Base-by-base conservation (phyloP, 2,888 invertebrate genomes). In the Drosophila rubida region DNA sequence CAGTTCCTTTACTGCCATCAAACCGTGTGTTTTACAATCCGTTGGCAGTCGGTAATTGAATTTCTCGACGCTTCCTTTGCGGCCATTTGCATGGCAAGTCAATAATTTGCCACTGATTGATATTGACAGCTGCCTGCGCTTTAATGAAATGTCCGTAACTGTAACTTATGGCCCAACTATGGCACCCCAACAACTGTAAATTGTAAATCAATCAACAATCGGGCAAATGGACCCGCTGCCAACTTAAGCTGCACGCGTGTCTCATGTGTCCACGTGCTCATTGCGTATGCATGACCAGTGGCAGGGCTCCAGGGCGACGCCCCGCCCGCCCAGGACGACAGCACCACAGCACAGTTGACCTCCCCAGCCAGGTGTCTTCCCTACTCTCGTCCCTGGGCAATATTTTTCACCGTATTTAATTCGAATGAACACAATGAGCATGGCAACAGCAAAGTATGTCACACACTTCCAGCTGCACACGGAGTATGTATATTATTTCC, bases 181-280 rank as follows among this genome's bases (percentile, higher is more conserved):
- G 19, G 32, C 51, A 32, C 27, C 37, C 11, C 32, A 30, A 32
- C 50, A 25, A 60, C 41, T 30, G 39, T 39, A 64, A 81, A 81
- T 71, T 80, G 75, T 75, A 78, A 80, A 80, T 85, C 82, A 80
- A 78, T 80, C 79, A 74, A 55, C 55, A 65, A 68, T 70, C 69
- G 35, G 64, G 55, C 63, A 25, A 44, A 45, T 45, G 45, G 37
- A 44, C 22, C 23, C 8, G 32, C 11, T 11, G 13, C 5, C 13
- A 23, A 37, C 23, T 35, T 22, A 8, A 37, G 16, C 13, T 25
- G 23, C 46, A 14, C 8, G 62, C 48, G 46, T 16, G 22, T 51
- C 51, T 51, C 22, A 55, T 55, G 44, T 41, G 41, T 53, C 32
- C 53, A 45, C 30, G n/a, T 44, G 13, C 73, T 74, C 61, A 78